Percentiles rank a stretch among this genome's conserved stretches.
Evolutionary conservation across 2,888 invertebrate species (phyloP).

Genomic region (Dynastes grantii): DNA sequence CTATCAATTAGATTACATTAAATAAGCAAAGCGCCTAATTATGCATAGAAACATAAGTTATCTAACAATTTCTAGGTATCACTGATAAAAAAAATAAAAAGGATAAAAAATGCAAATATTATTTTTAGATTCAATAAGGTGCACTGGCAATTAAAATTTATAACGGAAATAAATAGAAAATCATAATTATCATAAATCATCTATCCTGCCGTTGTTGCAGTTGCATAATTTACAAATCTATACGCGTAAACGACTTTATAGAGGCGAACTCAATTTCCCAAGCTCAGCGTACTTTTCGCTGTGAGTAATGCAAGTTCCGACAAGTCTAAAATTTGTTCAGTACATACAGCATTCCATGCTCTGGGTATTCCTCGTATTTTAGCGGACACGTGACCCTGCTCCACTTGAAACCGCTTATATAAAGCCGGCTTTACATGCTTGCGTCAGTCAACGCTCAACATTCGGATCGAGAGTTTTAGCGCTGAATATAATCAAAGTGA

Average conservation of each 20-base stretch:
- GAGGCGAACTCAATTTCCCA: conserved; percentile 37
- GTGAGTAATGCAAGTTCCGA: conserved; percentile 53
- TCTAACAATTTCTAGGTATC: no score
- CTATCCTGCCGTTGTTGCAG: not conserved
- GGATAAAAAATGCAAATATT: no score
- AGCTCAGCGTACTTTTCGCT: conserved; percentile 27
- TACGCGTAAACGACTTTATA: not conserved
- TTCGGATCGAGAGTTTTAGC: conserved; percentile 1
- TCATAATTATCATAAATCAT: not conserved
- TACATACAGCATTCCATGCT: conserved; percentile 34
- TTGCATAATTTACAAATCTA: conserved; percentile 6
- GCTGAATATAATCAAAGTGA: not conserved
- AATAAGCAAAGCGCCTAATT: no score
- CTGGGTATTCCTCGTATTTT: conserved; percentile 55
- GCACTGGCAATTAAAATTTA: no score
- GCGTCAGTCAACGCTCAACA: conserved; percentile 2
- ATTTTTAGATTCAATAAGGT: no score
- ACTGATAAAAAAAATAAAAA: no score
- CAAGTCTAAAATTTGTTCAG: conserved; percentile 48
- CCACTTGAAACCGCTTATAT: conserved; percentile 37
- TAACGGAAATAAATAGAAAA: no score
- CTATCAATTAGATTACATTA: no score
- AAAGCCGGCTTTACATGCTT: not conserved
- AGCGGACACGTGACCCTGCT: conserved; percentile 21
- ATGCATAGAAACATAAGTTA: no score